Percentiles rank a stretch among this genome's conserved stretches.
Evolutionary conservation across 2,888 invertebrate species (phyloP).

Genomic region (Cryptus armator): DNA sequence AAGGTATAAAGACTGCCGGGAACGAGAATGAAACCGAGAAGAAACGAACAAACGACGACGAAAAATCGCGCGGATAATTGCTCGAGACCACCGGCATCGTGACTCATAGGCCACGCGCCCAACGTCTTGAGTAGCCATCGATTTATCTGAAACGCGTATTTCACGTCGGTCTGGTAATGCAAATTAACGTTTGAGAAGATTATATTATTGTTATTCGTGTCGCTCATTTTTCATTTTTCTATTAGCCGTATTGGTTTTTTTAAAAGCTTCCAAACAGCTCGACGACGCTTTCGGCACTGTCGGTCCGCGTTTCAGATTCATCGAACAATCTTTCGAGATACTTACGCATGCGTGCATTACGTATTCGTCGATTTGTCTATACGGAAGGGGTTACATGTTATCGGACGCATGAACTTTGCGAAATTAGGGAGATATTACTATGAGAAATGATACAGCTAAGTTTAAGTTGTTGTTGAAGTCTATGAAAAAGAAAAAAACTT

Average conservation of each 20-base stretch:
- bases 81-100: not conserved
- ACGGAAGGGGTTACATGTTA: not conserved
- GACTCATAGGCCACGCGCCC: conserved; percentile 76
- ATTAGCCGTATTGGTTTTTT: too few species aligned
- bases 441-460: not conserved
- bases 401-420: not conserved
- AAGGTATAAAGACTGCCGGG: conserved; percentile 75
- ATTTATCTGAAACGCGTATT: conserved; percentile 77
- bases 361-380: not conserved
- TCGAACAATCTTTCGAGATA: not conserved
- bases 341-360: conserved; percentile 1
- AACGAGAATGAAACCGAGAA: conserved; percentile 75
- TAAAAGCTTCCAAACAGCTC: not conserved
- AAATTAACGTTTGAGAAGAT: not conserved
- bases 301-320: not conserved
- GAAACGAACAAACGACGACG: conserved; percentile 63
- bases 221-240: not conserved
- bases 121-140: conserved; percentile 76
- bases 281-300: conserved; percentile 5
- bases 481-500: not conserved
- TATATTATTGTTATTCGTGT: not conserved
- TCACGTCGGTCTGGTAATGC: conserved; percentile 48
- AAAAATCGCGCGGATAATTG: not conserved
- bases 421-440: not conserved
- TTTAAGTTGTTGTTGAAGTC: not conserved